phyloP scores from a whole-genome alignment of 2,113 vertebrate species.

The Sinocyclocheilus rhinocerous region DNA sequence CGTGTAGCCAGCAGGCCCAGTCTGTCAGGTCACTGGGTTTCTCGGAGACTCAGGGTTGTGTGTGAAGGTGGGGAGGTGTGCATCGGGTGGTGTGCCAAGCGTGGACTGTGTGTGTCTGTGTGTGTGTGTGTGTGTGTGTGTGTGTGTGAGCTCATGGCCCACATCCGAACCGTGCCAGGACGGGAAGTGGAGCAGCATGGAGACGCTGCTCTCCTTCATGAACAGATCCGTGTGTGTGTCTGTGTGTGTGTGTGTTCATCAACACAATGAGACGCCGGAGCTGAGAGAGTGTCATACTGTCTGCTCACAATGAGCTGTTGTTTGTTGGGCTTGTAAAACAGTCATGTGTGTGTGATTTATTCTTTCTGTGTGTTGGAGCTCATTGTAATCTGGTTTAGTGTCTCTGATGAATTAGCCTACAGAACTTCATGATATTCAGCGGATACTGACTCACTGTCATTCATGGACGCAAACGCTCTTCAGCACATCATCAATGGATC shows the following conservation, averaged over 20 bases:
- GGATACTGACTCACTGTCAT: neutral
- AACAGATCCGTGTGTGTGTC: neutral
- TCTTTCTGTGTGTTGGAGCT: neutral
- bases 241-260: neutral
- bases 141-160: too few relatives aligned
- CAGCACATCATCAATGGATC: neutral
- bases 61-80: constrained; percentile 23
- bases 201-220: constrained; percentile 44
- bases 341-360: neutral
- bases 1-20: constrained; percentile 40
- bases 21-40: constrained; percentile 55
- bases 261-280: neutral
- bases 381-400: neutral
- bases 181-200: too few relatives aligned
- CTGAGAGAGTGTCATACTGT: neutral
- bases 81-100: too few relatives aligned
- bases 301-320: constrained; percentile 17
- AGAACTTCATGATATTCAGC: neutral
- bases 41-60: constrained; percentile 35
- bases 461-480: neutral
- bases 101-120: too few relatives aligned
- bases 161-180: too few relatives aligned
- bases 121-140: too few relatives aligned
- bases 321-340: neutral
- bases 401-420: neutral